Evolutionary conservation across 1,140 invertebrate species (phyloP).

Genomic region (Drosophila willistoni): DNA sequence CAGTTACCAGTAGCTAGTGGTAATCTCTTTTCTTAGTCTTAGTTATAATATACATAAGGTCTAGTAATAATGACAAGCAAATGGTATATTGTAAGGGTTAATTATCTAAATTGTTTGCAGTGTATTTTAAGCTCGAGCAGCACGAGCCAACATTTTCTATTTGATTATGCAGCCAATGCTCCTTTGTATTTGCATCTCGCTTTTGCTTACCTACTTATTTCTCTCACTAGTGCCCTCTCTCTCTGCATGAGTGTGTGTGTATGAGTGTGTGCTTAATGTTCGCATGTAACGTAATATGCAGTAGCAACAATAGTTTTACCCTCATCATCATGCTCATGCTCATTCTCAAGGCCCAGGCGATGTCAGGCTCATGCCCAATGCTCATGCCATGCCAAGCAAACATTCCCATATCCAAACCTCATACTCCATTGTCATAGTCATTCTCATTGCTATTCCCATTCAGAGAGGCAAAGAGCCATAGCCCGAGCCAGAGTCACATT

Average conservation of each 20-base stretch:
- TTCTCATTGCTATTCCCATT: conserved; percentile 34
- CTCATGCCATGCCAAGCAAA: conserved; percentile 65
- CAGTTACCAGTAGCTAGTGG: too few species aligned
- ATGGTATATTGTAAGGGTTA: not conserved
- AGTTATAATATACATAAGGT: too few species aligned
- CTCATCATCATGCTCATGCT: conserved; percentile 45
- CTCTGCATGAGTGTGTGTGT: conserved; percentile 31
- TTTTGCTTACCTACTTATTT: not conserved
- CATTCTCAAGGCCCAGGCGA: conserved; percentile 7
- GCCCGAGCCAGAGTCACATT: not conserved
- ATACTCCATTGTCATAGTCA: too few species aligned
- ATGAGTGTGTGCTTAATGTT: conserved; percentile 53
- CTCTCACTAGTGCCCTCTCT: not conserved
- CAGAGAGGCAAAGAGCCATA: conserved; percentile 5
- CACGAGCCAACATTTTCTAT: conserved; percentile 64
- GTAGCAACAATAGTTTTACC: conserved; percentile 64
- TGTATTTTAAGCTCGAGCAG: conserved; percentile 16
- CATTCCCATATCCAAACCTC: conserved; percentile 37
- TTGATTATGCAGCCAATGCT: conserved; percentile 71
- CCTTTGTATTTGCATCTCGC: conserved; percentile 35
- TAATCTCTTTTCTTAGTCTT: too few species aligned
- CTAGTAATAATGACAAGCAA: too few species aligned
- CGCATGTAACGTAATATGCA: conserved; percentile 70
- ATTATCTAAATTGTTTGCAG: conserved; percentile 3
- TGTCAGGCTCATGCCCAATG: conserved; percentile 19